phyloP scores from a whole-genome alignment of 1,140 invertebrate genomes.

The Lineus longissimus region DNA sequence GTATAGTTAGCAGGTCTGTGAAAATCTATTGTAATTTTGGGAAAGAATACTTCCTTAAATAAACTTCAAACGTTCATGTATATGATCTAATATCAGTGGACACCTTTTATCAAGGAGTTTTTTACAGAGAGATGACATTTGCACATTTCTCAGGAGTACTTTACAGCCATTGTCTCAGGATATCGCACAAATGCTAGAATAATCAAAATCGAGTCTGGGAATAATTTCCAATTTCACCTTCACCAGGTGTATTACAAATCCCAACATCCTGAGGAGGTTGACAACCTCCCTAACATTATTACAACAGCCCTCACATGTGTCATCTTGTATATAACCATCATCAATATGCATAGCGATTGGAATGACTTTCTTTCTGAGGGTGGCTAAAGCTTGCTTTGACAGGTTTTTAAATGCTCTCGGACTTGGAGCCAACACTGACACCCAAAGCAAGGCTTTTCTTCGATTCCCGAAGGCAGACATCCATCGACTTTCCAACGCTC shows the following conservation, averaged over 20 bases:
- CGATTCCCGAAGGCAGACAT: too few relatives aligned
- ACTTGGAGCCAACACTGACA: constrained; percentile 1
- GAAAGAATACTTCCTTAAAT: too few relatives aligned
- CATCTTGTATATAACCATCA: constrained; percentile 10
- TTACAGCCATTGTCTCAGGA: constrained; percentile 7
- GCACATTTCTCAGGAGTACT: not conserved
- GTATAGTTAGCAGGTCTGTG: too few relatives aligned
- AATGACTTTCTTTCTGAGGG: constrained; percentile 1
- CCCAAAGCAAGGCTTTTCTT: too few relatives aligned
- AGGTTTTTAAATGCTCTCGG: constrained; percentile 20
- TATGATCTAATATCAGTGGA: too few relatives aligned
- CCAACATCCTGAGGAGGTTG: not conserved
- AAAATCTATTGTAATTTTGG: too few relatives aligned
- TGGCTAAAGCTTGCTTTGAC: constrained; percentile 11
- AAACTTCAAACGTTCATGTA: too few relatives aligned
- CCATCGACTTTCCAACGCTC: too few relatives aligned
- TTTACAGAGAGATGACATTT: not conserved
- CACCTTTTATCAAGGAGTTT: not conserved
- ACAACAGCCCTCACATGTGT: constrained; percentile 6
- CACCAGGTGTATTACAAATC: constrained; percentile 14
- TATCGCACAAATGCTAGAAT: constrained; percentile 14
- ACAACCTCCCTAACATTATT: constrained; percentile 10
- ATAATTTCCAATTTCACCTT: constrained; percentile 17
- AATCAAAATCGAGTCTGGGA: constrained; percentile 5
- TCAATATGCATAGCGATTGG: constrained; percentile 13